phyloP scores from a whole-genome alignment of 2,888 invertebrate genomes.

The Mayetiola destructor region DNA sequence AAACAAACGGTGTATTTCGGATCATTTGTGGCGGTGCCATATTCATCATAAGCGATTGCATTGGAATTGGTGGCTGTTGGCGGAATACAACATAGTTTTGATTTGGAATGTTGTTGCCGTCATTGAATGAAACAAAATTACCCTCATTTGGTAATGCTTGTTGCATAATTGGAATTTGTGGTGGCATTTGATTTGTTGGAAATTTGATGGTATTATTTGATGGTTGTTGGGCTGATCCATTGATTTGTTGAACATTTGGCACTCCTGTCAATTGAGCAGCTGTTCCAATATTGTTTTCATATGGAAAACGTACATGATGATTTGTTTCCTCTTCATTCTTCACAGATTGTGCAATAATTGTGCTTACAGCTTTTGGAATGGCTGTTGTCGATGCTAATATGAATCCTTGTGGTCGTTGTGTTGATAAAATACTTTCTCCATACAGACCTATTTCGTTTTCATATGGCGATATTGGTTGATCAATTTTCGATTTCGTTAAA shows the following conservation, averaged over 20 bases:
- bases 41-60: neutral
- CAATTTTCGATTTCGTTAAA: too few relatives aligned
- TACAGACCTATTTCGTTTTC: neutral
- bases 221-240: neutral
- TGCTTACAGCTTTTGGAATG: neutral
- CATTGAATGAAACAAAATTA: neutral
- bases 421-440: neutral
- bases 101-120: neutral
- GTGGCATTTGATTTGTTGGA: constrained; percentile 20
- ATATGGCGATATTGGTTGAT: neutral
- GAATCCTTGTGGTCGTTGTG: constrained; percentile 13
- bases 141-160: neutral
- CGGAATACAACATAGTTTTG: constrained; percentile 27
- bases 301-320: constrained; percentile 12
- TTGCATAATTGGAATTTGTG: neutral
- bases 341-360: neutral
- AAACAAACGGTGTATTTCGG: neutral
- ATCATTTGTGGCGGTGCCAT: neutral
- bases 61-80: neutral
- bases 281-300: constrained; percentile 1
- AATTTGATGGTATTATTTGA: constrained; percentile 3
- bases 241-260: constrained; percentile 6
- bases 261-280: neutral
- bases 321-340: constrained; percentile 20
- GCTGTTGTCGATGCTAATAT: constrained; percentile 10